Base-by-base conservation (phyloP, 64 coral and sea anemone genomes). In the Montipora sp. region DNA sequence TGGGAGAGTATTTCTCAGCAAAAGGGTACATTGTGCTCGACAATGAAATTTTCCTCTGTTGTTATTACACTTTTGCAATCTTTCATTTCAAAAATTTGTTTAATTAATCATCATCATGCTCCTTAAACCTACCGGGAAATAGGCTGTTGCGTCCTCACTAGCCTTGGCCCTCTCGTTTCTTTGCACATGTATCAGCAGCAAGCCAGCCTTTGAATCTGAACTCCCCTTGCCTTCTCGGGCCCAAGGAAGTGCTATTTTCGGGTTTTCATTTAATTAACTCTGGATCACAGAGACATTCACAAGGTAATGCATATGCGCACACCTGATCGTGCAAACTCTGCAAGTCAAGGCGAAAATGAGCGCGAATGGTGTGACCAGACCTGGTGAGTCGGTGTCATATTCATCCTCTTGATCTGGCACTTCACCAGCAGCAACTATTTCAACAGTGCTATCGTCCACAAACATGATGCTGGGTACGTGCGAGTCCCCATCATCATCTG, bases 121-220 rank as follows among this genome's bases (percentile, higher is more conserved):
- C 22, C 74, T 76, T 76, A 44, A 44, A 76, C 74, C 74, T 76
- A 76, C 74, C 74, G 44, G 74, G 74, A 76, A 76, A 76, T 75
- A 76, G 74, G 74, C 74, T 76, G 23, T 44, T 76, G 74, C 74
- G 23, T 77, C 75, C 23, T 46, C 27, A 77, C 27, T 75, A 75
- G 73, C 22, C 68, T n/a, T n/a, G 58, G 76, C 75, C 86, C 70
- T 88, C 86, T 88, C 69, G 47, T 47, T 88, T 75, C 70, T 75
- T 88, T 75, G 86, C 86, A 75, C 86, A 88, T 59, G 86, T 58
- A 75, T 51, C 19, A 88, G 69, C 70, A 75, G 86, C 69, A 88
- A 75, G 71, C 67, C 24, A 27, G 24, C 24, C 24, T 27, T 27
- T 27, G 24, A 27, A 27, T 27, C 24, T 27, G 24, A 27, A 27